Base-by-base conservation (phyloP, 2,797 vertebrate genomes). In the Mus minutoides region DNA sequence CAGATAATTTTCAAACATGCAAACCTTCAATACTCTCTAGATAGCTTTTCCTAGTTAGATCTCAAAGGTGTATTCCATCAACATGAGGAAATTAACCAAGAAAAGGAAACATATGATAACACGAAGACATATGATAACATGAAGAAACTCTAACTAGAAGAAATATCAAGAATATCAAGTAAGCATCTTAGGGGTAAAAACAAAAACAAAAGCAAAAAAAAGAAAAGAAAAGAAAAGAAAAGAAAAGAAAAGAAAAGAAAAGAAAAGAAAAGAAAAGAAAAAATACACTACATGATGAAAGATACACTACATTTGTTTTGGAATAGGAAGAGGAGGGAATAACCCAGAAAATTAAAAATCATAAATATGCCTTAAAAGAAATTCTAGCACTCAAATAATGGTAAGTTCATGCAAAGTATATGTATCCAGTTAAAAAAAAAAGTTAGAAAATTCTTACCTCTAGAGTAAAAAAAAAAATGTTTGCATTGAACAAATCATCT, bases 1-100 rank as follows among this genome's bases (percentile, higher is more conserved):
- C 82, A 95, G 93, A 40, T 24, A 14, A 90, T 80, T 43, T 87
- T 78, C 12, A 46, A 79, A 95, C 94, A 31, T 60, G 24, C 37
- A 64, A 94, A 96, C 49, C 29, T 87, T 79, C 14, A 29, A 8
- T 64, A 79, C 3, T n/a, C 73, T 84, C 29, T 34, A 88, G 43
- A 43, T 67, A n/a, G 12, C 10, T 46, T 84, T 87, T 85, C 77
- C 87, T 49, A 93, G 54, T 67, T 22, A 40, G 52, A 93, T 77
- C 9, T 1, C 56, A 79, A 85, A 92, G 16, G 67, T 60, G 37
- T 12, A 17, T 60, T 22, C 34, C 14, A 92, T 67, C 5, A 54
- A 58, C 67, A 64, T 77, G 78, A 89, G 43, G 52, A 87, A 64
- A 8, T 67, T 37, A 82, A 67, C 21, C 26, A 58, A 90, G 88